These are phyloP conservation scores for Protobothrops flavoviridis DNA, from an alignment of 2,113 vertebrate genomes.

Conservation along the genomic window DNA sequence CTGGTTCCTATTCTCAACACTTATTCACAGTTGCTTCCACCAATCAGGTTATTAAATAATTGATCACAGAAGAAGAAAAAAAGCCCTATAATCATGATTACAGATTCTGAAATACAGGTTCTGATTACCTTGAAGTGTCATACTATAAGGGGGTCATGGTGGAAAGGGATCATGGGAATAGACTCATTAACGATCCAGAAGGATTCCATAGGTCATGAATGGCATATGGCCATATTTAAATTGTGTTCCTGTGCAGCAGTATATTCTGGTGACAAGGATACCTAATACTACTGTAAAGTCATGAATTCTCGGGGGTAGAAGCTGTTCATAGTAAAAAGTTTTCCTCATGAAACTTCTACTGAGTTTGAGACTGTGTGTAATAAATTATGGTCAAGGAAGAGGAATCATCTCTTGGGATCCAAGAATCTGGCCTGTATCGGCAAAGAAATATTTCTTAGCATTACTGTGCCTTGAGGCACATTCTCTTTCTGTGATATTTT, in stretches of 20 bases:
- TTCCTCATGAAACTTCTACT: conserved; percentile 22
- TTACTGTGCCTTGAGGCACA: conserved; percentile 4
- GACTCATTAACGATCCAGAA: conserved; percentile 23
- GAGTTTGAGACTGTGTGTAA: conserved; percentile 13
- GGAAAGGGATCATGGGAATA: conserved; percentile 17
- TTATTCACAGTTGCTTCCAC: not conserved
- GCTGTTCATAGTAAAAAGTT: not conserved
- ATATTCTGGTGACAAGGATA: not conserved
- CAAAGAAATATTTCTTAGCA: conserved; percentile 24
- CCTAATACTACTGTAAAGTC: not conserved
- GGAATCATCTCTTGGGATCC: conserved; percentile 2
- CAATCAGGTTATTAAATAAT: not conserved
- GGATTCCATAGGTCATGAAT: conserved; percentile 39
- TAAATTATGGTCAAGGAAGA: conserved; percentile 35
- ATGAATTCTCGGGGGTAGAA: not conserved
- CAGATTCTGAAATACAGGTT: not conserved
- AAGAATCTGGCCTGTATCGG: conserved; percentile 9
- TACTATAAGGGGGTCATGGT: not conserved
- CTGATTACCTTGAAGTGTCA: conserved; percentile 8
- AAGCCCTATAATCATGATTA: not conserved
- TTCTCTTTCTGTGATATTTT: conserved; percentile 5
- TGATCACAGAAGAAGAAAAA: not conserved
- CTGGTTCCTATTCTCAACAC: not conserved
- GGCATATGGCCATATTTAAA: conserved; percentile 28
- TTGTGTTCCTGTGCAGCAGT: not conserved